Conservation (phyloP, 2,888 invertebrate species). For the Amphipoea lucens region DNA sequence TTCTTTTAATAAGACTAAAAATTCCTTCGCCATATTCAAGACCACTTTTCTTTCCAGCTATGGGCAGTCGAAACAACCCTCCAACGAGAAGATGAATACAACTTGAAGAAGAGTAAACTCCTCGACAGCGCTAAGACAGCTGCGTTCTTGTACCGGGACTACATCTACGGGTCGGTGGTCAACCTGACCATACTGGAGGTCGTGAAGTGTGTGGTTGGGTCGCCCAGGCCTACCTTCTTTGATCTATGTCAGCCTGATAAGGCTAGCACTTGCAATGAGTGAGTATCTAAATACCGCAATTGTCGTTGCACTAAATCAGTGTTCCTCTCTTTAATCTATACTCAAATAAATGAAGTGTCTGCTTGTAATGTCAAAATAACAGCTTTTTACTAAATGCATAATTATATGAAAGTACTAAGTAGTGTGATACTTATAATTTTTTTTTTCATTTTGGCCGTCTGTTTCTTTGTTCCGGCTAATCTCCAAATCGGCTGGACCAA, state of each 20-base stretch:
- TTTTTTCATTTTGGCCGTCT: no score
- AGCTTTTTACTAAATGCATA: no score
- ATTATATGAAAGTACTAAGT: no score
- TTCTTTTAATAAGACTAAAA: background rate
- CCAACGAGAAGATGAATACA: conserved; percentile 84
- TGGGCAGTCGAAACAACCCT: conserved; percentile 86
- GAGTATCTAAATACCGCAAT: conserved; percentile 65
- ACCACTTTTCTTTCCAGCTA: conserved; percentile 75
- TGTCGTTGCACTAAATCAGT: background rate
- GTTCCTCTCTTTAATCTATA: no score
- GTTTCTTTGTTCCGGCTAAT: no score
- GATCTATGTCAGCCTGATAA: conserved; percentile 93
- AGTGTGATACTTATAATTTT: no score
- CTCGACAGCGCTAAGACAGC: conserved; percentile 82
- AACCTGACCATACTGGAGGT: conserved; percentile 91
- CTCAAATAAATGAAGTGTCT: no score
- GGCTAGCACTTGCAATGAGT: conserved; percentile 91
- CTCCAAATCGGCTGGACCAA: no score
- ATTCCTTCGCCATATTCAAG: conserved; percentile 1
- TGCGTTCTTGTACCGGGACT: conserved; percentile 90
- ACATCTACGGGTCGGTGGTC: conserved; percentile 91
- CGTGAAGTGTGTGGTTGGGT: conserved; percentile 92
- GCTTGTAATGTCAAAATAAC: no score
- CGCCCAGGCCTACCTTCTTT: conserved; percentile 94
- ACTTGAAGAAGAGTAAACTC: conserved; percentile 83